phyloP scores from a whole-genome alignment of 1,140 invertebrate genomes.

The Bombus affinis region DNA sequence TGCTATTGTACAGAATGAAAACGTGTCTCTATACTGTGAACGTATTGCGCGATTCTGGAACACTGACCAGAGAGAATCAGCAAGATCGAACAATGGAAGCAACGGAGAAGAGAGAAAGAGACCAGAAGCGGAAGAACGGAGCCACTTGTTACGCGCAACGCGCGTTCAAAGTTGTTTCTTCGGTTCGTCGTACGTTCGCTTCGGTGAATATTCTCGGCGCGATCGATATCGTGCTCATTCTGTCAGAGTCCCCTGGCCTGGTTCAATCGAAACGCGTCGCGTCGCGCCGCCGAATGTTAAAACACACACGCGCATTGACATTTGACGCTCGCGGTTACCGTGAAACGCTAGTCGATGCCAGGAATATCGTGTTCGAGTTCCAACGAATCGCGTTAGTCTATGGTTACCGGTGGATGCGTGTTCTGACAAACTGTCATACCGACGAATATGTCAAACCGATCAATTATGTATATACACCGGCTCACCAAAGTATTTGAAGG shows the following conservation, averaged over 20 bases:
- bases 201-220: conserved; percentile 38
- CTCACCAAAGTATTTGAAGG: no score
- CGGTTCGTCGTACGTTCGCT: conserved; percentile 36
- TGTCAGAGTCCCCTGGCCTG: not conserved
- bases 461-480: no score
- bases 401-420: not conserved
- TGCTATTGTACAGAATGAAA: not conserved
- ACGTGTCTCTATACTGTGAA: not conserved
- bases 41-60: not conserved
- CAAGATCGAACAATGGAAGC: conserved; percentile 7
- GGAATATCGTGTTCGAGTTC: not conserved
- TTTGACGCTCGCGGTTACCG: not conserved
- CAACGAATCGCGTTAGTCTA: not conserved
- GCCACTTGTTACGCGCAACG: conserved; percentile 64
- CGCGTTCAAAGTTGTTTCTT: conserved; percentile 49
- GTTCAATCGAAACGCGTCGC: not conserved
- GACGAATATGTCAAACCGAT: not conserved
- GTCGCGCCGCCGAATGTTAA: not conserved
- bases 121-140: conserved; percentile 42
- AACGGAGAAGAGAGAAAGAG: conserved; percentile 35
- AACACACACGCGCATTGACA: not conserved
- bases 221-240: conserved; percentile 59
- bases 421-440: not conserved
- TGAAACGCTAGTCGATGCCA: not conserved
- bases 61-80: not conserved